Evolutionary conservation across 2,888 invertebrate genomes (phyloP), one percentile per base, ranked within the genome.

Genomic region (Rhabditoides inermis): DNA sequence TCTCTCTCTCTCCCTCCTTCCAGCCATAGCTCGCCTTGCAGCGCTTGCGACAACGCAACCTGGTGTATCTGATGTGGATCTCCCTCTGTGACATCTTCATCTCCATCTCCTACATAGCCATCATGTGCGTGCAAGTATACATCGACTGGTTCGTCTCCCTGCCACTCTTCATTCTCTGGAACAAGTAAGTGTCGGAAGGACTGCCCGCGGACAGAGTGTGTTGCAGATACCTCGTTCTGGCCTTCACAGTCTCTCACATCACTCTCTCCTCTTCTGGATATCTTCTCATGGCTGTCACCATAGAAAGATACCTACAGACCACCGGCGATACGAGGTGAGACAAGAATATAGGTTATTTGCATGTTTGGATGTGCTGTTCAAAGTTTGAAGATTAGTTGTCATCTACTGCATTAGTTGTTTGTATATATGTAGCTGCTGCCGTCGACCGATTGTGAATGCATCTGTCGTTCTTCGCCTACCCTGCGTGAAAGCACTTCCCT

Each of bases 231-330:
- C 58, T 70, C 7, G 58, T 61, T 23, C 46, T 62, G n/a, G 69
- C 70, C 2, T 72, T 71, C 54, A 70, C 72, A 23, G 58, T 72
- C 15, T 72, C 72, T 7, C 65, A 72, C 52, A 63, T 72, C 49
- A 70, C 70, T 3, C 51, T 72, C 44, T 66, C 68, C 18, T 62
- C 61, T 23, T 62, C 65, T 1, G 71, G 70, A 4, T 72, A 69
- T 49, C 63, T 72, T 26, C 65, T 72, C 20, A 70, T 72, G 62
- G 68, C 68, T 2, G 72, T 69, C 22, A 69, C 72, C 3, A 62
- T 72, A 23, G 72, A 72, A 42, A 40, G 72, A 55, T 72, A 72
- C 52, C 63, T 72, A 22, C 71, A 72, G 50, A 65, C 66, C n/a
- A 70, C 68, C 6, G 62, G 60, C 15, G 58, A 60, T 49, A 60